Conservation (phyloP, 2,888 invertebrate species). For the Thymelicus lineola region DNA sequence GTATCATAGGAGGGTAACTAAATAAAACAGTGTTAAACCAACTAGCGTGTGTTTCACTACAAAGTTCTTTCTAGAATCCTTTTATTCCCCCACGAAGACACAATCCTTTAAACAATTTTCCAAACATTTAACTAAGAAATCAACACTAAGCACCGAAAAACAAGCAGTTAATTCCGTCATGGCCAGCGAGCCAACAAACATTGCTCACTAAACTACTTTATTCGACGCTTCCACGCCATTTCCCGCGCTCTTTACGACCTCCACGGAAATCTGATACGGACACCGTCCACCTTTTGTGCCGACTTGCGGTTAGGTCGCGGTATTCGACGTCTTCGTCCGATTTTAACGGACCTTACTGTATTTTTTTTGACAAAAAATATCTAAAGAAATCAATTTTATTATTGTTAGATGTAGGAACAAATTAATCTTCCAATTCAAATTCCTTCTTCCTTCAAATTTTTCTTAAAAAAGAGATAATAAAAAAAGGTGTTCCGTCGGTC, state of each 20-base stretch:
- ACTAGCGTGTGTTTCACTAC: accelerated
- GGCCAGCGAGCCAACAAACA: slow-evolving; percentile 14
- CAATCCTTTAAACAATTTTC: neutral
- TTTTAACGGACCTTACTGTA: too few relatives aligned
- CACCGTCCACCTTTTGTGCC: slow-evolving; percentile 57
- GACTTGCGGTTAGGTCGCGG: neutral
- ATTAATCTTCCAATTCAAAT: too few relatives aligned
- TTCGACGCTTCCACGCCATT: slow-evolving; percentile 55
- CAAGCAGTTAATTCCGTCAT: slow-evolving; percentile 33
- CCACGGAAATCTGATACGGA: slow-evolving; percentile 77
- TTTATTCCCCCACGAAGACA: too few relatives aligned
- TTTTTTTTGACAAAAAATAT: too few relatives aligned
- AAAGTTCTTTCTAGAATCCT: too few relatives aligned
- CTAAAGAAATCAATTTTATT: too few relatives aligned
- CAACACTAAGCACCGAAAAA: slow-evolving; percentile 7
- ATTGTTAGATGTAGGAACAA: too few relatives aligned
- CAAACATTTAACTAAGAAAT: slow-evolving; percentile 23
- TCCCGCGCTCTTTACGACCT: slow-evolving; percentile 74
- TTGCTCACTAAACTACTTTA: slow-evolving; percentile 42
- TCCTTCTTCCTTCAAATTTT: too few relatives aligned
- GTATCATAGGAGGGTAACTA: too few relatives aligned
- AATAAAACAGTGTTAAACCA: too few relatives aligned
- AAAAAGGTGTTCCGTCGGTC: too few relatives aligned
- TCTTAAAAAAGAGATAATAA: too few relatives aligned
- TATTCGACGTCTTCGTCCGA: neutral